Percentiles rank a stretch among this genome's conserved stretches.
Evolutionary conservation across 2,113 vertebrate genomes (phyloP).

Genomic region (mouse (Mus musculus)): GRCm39 chr1:156450001-156450500

Average conservation of each 20-base stretch:
- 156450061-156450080: conserved; percentile 94
- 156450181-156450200: conserved; percentile 99
- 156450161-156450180: conserved; percentile 99
- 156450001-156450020: background rate
- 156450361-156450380: conserved; percentile 30
- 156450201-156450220: conserved; percentile 99
- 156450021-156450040: conserved; percentile 40
- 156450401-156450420: conserved; percentile 39
- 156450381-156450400: conserved; percentile 55
- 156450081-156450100: conserved; percentile 93
- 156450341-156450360: background rate
- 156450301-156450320: background rate
- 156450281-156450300: conserved; percentile 23
- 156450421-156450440: conserved; percentile 42
- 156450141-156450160: conserved; percentile 98
- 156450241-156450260: conserved; percentile 9
- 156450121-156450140: conserved; percentile 98
- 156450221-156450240: conserved; percentile 90
- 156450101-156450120: conserved; percentile 98
- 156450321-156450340: background rate
- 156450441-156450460: conserved; percentile 43
- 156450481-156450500: background rate
- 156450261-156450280: background rate
- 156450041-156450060: conserved; percentile 90
- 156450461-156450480: background rate